Conservation (phyloP, 2,797 vertebrate genomes). For the Agapornis canus region DNA sequence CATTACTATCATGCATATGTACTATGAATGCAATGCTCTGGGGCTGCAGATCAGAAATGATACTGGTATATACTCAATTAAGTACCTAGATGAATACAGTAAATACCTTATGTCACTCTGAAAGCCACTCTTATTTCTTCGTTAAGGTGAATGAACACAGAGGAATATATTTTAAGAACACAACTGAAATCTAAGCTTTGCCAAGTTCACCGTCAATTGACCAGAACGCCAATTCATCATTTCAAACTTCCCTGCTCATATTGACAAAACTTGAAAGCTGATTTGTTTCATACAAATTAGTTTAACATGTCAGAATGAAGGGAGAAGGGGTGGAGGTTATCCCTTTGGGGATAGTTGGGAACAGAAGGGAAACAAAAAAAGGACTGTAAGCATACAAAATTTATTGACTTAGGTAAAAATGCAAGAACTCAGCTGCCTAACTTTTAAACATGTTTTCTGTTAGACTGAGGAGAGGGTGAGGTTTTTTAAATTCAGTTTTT, state of each 20-base stretch:
- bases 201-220: constrained; percentile 62
- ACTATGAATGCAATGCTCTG: constrained; percentile 6
- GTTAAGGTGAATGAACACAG: not conserved
- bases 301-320: constrained; percentile 27
- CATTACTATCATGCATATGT: not conserved
- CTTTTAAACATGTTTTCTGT: not conserved
- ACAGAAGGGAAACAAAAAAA: constrained; percentile 5
- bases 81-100: constrained; percentile 32
- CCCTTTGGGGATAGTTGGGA: not conserved
- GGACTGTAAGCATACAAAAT: constrained; percentile 6
- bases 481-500: not conserved
- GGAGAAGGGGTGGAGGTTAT: not conserved
- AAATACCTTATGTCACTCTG: constrained; percentile 46
- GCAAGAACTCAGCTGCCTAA: not conserved
- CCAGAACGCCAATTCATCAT: constrained; percentile 60
- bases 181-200: constrained; percentile 52
- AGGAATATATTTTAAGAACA: constrained; percentile 8
- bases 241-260: constrained; percentile 33
- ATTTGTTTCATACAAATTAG: constrained; percentile 57
- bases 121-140: constrained; percentile 47
- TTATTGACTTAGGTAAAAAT: constrained; percentile 26
- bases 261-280: constrained; percentile 24
- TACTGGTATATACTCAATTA: not conserved
- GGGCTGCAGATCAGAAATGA: not conserved
- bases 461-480: not conserved